Conservation (phyloP, 2,888 invertebrate species). For the Zonitis immaculata region DNA sequence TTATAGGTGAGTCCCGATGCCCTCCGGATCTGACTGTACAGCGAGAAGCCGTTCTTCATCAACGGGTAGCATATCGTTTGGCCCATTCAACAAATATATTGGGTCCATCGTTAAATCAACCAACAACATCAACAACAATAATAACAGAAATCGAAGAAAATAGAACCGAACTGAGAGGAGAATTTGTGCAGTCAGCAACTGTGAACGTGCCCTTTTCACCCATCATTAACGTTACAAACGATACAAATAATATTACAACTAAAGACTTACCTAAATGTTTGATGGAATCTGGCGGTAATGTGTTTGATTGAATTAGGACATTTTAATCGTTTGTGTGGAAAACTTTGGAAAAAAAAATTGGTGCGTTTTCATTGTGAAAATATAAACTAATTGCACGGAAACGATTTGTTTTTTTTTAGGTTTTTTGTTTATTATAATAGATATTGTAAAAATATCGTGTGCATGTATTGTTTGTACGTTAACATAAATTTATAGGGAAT, state of each 20-base stretch:
- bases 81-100: conserved; percentile 27
- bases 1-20: conserved; percentile 50
- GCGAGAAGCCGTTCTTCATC: conserved; percentile 42
- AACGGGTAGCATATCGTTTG: conserved; percentile 36
- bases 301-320: conserved; percentile 31
- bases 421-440: no score
- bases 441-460: no score
- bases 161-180: conserved; percentile 14
- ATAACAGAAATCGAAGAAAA: conserved; percentile 5
- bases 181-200: conserved; percentile 28
- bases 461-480: no score
- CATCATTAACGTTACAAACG: conserved; percentile 26
- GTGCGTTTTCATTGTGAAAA: background rate
- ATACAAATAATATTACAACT: conserved; percentile 25
- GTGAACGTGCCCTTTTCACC: conserved; percentile 33
- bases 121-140: background rate
- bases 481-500: no score
- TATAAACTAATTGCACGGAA: no score
- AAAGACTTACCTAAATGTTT: conserved; percentile 37
- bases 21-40: conserved; percentile 50
- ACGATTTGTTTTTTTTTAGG: no score
- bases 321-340: conserved; percentile 2
- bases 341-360: background rate
- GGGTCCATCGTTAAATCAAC: conserved; percentile 23
- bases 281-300: conserved; percentile 32